Evolutionary conservation across 2,888 invertebrate genomes (phyloP), one percentile per base, ranked within the genome.

Genomic region (Eristalis intricaria): DNA sequence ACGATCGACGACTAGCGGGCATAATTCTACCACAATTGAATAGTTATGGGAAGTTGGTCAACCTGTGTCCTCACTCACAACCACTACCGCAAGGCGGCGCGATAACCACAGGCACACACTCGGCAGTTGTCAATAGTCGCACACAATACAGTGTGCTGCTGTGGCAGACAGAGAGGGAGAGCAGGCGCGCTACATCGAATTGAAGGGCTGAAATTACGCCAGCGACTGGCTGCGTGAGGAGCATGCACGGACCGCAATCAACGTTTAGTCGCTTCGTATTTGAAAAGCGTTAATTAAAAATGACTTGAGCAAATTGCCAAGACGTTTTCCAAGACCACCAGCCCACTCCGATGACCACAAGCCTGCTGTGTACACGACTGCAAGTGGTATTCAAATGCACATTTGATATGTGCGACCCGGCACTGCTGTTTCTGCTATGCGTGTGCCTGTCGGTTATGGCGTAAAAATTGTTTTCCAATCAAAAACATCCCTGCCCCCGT

Each of bases 251-350:
- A 82, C 81, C 77, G 64, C 80, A 77, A 76, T 78, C 80, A 82
- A 77, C 77, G 78, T 88, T 77, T 73, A 77, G 78, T 75, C 76
- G 89, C 88, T 89, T 83, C 88, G 87, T 89, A 89, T 88, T 89
- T 89, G 83, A 89, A 89, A 84, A 70, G 78, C 73, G 75, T 89
- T 88, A 89, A 89, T 89, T 89, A 89, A 81, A 83, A 84, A 89
- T 88, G 85, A 88, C 85, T 89, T 87, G 64, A 84, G 84, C 38
- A 87, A 87, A 79, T 71, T 86, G 77, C 81, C 64, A 69, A 38
- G 64, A 76, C 64, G 75, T 84, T 79, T 78, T 83, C 84, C 26
- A 26, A 60, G 60, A 13, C 50, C 50, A 19, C 11, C 2, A 4
- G 58, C 13, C 22, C 19, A n/a, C 11, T 1, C 13, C 60, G 68